phyloP scores from a whole-genome alignment of 1,140 invertebrate genomes.

The Bombus superbus region DNA sequence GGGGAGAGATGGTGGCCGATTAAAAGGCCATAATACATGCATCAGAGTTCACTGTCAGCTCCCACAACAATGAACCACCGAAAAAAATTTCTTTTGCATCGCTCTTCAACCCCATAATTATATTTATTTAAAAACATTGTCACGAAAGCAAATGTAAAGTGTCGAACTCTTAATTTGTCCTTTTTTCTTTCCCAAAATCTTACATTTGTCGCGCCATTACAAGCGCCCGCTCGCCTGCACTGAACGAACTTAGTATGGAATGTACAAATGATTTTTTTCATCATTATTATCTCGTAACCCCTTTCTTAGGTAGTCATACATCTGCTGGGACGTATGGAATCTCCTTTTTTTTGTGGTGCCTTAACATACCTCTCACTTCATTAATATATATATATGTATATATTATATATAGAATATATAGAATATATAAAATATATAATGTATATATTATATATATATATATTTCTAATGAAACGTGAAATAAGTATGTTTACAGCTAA shows the following conservation, averaged over 20 bases:
- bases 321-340: conserved; percentile 55
- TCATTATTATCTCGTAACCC: conserved; percentile 52
- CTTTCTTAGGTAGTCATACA: conserved; percentile 60
- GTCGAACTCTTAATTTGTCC: background rate
- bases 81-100: conserved; percentile 10
- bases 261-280: conserved; percentile 85
- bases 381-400: conserved; percentile 1
- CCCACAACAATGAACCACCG: conserved; percentile 59
- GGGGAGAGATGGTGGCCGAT: conserved; percentile 26
- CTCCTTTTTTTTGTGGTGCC: background rate
- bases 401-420: background rate
- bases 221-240: conserved; percentile 64
- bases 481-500: conserved; percentile 32
- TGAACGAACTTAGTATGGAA: conserved; percentile 86
- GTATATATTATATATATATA: conserved; percentile 1
- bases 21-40: conserved; percentile 25
- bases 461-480: conserved; percentile 3
- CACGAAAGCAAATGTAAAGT: background rate
- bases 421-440: background rate
- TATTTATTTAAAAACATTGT: background rate
- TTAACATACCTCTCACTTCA: conserved; percentile 44
- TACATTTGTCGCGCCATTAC: conserved; percentile 13
- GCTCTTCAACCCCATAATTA: conserved; percentile 1
- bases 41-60: conserved; percentile 60
- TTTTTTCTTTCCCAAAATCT: no score